These are phyloP conservation scores for Silurus asotus DNA, from an alignment of 2,113 vertebrate species.

Conservation along the genomic window DNA sequence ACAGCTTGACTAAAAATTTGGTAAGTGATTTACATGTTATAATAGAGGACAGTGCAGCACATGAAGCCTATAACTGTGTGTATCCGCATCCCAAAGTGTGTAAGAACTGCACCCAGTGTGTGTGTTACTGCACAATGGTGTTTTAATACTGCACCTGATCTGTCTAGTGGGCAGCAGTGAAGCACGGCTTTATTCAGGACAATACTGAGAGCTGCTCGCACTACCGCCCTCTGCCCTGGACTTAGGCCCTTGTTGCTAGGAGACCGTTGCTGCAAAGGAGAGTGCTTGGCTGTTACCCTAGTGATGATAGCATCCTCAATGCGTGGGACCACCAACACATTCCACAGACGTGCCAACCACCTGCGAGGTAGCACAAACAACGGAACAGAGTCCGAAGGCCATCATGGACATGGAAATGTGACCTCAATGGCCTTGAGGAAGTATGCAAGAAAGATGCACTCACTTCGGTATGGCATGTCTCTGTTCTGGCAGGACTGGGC, in stretches of 20 bases:
- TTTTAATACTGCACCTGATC: constrained; percentile 73
- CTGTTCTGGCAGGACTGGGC: constrained; percentile 81
- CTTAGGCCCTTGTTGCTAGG: constrained; percentile 74
- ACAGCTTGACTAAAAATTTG: not conserved
- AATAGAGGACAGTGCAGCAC: not conserved
- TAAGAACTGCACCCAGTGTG: not conserved
- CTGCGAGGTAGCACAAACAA: constrained; percentile 61
- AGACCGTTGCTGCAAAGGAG: constrained; percentile 66
- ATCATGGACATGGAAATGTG: not conserved
- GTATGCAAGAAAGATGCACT: constrained; percentile 40
- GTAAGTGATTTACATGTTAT: not conserved
- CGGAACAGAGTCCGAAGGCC: constrained; percentile 71
- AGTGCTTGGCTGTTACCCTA: constrained; percentile 80
- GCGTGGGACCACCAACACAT: constrained; percentile 85
- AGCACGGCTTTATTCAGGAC: constrained; percentile 91
- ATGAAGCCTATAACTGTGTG: not conserved
- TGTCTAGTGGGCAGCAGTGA: constrained; percentile 85
- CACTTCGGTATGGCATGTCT: constrained; percentile 82
- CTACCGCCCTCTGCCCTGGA: constrained; percentile 88
- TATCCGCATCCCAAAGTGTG: not conserved
- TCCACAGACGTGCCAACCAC: constrained; percentile 94
- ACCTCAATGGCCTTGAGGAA: not conserved
- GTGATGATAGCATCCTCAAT: constrained; percentile 90
- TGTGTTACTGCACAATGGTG: not conserved
- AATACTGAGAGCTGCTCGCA: constrained; percentile 93